Evolutionary conservation across 2,888 invertebrate genomes (phyloP).

Genomic region (Dasysyrphus tricinctus): DNA sequence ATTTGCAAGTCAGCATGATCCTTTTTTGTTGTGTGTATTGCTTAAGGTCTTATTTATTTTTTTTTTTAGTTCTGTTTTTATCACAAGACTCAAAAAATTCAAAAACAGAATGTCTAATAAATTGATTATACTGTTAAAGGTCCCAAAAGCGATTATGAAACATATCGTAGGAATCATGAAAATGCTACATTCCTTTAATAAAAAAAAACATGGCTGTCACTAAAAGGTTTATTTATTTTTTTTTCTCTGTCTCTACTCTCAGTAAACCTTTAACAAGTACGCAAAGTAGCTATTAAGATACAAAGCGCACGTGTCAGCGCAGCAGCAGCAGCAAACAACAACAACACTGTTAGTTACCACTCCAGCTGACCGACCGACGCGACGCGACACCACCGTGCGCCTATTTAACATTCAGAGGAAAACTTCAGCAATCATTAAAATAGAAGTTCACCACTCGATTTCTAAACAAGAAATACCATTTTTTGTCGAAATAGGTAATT

Average conservation of each 20-base stretch:
- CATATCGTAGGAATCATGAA: slow-evolving; percentile 30
- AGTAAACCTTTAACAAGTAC: slow-evolving; percentile 24
- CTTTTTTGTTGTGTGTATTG: slow-evolving; percentile 1
- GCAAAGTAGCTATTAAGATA: slow-evolving; percentile 29
- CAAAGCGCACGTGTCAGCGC: slow-evolving; percentile 66
- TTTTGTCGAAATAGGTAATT: slow-evolving; percentile 61
- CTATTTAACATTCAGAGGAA: slow-evolving; percentile 72
- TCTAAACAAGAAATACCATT: slow-evolving; percentile 63
- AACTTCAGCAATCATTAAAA: slow-evolving; percentile 71
- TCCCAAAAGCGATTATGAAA: slow-evolving; percentile 52
- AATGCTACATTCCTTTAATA: not conserved
- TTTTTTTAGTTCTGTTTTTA: not conserved
- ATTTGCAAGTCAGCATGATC: slow-evolving; percentile 43
- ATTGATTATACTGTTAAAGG: slow-evolving; percentile 20
- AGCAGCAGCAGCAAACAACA: not conserved
- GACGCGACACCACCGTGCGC: not conserved
- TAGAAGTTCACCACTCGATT: slow-evolving; percentile 69
- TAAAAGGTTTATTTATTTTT: slow-evolving; percentile 8
- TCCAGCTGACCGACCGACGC: slow-evolving; percentile 1
- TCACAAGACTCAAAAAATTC: not conserved
- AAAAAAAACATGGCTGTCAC: slow-evolving; percentile 16
- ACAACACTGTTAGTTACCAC: slow-evolving; percentile 21
- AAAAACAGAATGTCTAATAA: slow-evolving; percentile 25
- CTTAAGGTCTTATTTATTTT: slow-evolving; percentile 27
- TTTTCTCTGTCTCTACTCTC: not conserved